Evolutionary conservation across 1,140 invertebrate species (phyloP), one percentile per base, ranked within the genome.

Genomic region (Drosophila punjabiensis): DNA sequence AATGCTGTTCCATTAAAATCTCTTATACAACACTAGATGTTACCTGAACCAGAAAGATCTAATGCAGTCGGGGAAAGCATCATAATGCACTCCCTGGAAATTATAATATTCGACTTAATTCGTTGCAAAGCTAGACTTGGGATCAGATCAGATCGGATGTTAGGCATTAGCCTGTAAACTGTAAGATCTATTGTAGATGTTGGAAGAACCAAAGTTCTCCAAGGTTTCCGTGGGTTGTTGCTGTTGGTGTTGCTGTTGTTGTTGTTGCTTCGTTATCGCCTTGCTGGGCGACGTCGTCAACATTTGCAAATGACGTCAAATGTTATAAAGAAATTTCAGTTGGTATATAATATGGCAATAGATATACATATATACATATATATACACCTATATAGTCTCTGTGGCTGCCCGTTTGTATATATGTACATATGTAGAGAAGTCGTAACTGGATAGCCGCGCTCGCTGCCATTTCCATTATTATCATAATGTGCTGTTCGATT

Each of bases 231-330:
- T 20, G 39, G 56, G 10, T 18, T 45, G 37, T 55, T 5, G 28
- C 32, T 48, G 8, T 55, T 5, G 28, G 24, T 48, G 8, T 45
- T 62, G 47, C 47, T 66, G 71, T 35, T 65, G 39, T 9, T 41
- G 39, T 5, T 82, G 74, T 35, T 83, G 81, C 53, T 81, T 81
- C 70, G 84, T 88, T 88, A 88, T 88, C 84, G 85, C 74, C 76
- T 52, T 18, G 37, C 64, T 32, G 20, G 74, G 35, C 30, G n/a
- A 68, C 67, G 52, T 39, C 56, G 65, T 48, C 64, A 86, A 87
- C 83, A 70, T 82, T 88, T 83, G 81, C 85, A 47, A 88, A 89
- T 89, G 85, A 89, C 85, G 85, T 90, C 85, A 89, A 89, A 90
- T 85, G 67, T 82, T 81, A 79, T 67, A 84, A 68, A 84, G 67